phyloP scores from a whole-genome alignment of 2,888 invertebrate species.

The Carterocephalus palaemon region DNA sequence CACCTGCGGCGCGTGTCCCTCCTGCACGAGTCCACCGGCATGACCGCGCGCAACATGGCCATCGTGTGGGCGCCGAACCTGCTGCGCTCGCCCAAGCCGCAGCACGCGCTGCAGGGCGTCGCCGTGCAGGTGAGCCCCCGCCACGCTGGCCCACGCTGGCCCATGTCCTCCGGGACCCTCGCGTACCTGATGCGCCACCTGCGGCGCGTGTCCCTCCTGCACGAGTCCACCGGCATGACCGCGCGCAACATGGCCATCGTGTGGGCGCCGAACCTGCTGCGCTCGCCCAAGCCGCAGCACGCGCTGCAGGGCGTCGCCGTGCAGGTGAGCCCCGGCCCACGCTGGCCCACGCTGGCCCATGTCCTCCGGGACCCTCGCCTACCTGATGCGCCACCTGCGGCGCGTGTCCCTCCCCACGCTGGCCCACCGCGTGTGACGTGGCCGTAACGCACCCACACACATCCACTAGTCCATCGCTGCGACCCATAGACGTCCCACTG shows the following conservation, averaged over 20 bases:
- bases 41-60: slow-evolving; percentile 98
- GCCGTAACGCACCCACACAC: too few relatives aligned
- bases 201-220: slow-evolving; percentile 91
- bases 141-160: too few relatives aligned
- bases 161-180: too few relatives aligned
- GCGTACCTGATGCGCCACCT: slow-evolving; percentile 96
- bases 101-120: slow-evolving; percentile 94
- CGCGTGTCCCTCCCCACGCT: slow-evolving; percentile 92
- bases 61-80: slow-evolving; percentile 99
- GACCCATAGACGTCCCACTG: too few relatives aligned
- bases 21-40: slow-evolving; percentile 92
- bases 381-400: slow-evolving; percentile 94
- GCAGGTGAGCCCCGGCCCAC: too few relatives aligned
- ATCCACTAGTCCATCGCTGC: too few relatives aligned
- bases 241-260: slow-evolving; percentile 98
- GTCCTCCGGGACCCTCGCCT: too few relatives aligned
- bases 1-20: slow-evolving; percentile 95
- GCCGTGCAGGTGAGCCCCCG: slow-evolving; percentile 85
- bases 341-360: too few relatives aligned
- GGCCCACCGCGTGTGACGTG: slow-evolving; percentile 98
- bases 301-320: slow-evolving; percentile 91
- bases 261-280: slow-evolving; percentile 97
- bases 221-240: slow-evolving; percentile 96
- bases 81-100: slow-evolving; percentile 88
- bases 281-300: slow-evolving; percentile 94